Evolutionary conservation across 2,888 invertebrate genomes (phyloP), one percentile per base, ranked within the genome.

Genomic region (Tetragonisca angustula): DNA sequence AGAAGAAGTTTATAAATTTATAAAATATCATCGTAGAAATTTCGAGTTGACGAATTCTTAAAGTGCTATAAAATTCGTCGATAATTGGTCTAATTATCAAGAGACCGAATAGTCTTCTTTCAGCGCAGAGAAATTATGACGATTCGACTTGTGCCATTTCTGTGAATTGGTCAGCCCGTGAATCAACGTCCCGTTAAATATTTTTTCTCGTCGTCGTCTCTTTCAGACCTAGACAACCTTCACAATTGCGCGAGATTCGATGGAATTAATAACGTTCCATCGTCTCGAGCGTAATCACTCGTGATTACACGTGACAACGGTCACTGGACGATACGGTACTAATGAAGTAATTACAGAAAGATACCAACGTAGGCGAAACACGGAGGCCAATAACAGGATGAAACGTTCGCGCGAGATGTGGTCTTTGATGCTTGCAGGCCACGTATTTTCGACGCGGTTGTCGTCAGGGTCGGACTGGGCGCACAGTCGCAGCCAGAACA

Each of bases 321-420:
- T 4, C n/a, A 15, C 15, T 15, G 4, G 24, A 59, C 13, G 2
- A 59, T n/a, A 15, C 11, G 15, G 5, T 56, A 2, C n/a, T 24
- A n/a, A n/a, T 5, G n/a, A 59, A 59, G 15, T 59, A 59, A n/a
- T 59, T n/a, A 24, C 52, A 32, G 68, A 75, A 79, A 72, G 76
- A 76, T 84, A 49, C 64, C 68, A 56, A 69, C 24, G 32, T 32
- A 15, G 27, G 21, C 4, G 52, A 49, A 77, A 81, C 0, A 9
- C 43, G n/a, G 24, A 11, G 5, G 56, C 56, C 24, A 65, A 69
- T 17, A 52, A 36, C 17, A 19, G 9, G 11, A 5, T n/a, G 2
- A 11, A 9, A 21, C 27, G 27, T 21, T 11, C 19, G 19, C 43
- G n/a, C 21, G 52, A 24, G 13, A 19, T n/a, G 21, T 15, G 27